Percentiles rank a stretch among this genome's conserved stretches.
phyloP scores from a whole-genome alignment of 2,888 invertebrate species.

The Rhodophaea formosa region DNA sequence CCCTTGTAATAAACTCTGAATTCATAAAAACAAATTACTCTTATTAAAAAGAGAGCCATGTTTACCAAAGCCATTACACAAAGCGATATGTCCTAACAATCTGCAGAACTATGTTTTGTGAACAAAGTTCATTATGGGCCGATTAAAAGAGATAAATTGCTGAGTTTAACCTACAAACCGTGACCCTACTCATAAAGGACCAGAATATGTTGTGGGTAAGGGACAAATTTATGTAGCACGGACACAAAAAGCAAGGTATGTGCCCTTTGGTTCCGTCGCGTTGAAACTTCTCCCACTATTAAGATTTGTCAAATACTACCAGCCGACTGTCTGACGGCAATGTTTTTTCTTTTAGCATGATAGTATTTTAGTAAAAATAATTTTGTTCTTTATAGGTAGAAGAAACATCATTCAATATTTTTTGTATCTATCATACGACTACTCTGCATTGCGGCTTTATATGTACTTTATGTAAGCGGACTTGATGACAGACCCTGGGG shows the following conservation, averaged over 20 bases:
- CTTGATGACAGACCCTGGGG: too few species aligned
- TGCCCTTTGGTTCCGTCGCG: background rate
- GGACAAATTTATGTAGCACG: slow-evolving; percentile 67
- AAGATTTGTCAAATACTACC: too few species aligned
- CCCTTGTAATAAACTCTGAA: too few species aligned
- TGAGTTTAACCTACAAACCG: slow-evolving; percentile 55
- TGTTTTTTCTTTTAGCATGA: too few species aligned
- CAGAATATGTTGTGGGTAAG: slow-evolving; percentile 61
- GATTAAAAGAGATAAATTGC: slow-evolving; percentile 73
- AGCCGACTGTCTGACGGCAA: too few species aligned
- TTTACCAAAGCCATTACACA: slow-evolving; percentile 29
- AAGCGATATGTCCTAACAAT: slow-evolving; percentile 28
- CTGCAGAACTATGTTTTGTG: slow-evolving; percentile 36
- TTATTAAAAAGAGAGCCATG: slow-evolving; percentile 12
- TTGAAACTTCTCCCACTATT: background rate
- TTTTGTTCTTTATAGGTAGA: too few species aligned
- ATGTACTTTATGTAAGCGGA: too few species aligned
- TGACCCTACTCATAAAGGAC: slow-evolving; percentile 73
- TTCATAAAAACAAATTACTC: background rate
- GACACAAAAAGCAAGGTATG: slow-evolving; percentile 61
- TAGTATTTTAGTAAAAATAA: too few species aligned
- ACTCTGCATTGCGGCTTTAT: too few species aligned
- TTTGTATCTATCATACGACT: too few species aligned
- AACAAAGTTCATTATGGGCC: slow-evolving; percentile 62
- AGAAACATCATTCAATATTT: too few species aligned